Percentiles rank a stretch among this genome's conserved stretches.
Conservation (phyloP, 2,797 vertebrate species). For the Hydrophis major region DNA sequence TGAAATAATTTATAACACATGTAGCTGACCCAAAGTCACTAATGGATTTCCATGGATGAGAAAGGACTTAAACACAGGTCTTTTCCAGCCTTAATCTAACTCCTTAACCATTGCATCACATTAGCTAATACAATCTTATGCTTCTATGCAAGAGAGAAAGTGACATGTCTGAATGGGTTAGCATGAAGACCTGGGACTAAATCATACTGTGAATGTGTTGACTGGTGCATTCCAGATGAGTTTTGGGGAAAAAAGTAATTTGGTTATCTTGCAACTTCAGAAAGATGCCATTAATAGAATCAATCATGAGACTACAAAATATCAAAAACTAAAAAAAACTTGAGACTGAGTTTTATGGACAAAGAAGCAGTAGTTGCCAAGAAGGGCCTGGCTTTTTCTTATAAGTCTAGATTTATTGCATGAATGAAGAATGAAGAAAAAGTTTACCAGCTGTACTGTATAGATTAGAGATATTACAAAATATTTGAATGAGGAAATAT, state of each 20-base stretch:
- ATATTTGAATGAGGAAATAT: background rate
- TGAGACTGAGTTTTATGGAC: background rate
- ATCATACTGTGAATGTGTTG: background rate
- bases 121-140: background rate
- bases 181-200: background rate
- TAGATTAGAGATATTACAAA: background rate
- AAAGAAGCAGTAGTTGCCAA: background rate
- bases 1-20: background rate
- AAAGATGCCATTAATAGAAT: background rate
- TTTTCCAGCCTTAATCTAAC: background rate
- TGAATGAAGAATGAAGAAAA: background rate
- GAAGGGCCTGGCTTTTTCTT: background rate
- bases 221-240: background rate
- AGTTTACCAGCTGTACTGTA: background rate
- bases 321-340: background rate
- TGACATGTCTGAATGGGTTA: background rate
- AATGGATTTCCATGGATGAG: background rate
- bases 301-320: background rate
- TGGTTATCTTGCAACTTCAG: background rate
- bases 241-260: background rate
- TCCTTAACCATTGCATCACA: background rate
- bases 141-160: background rate
- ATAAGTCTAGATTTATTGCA: background rate
- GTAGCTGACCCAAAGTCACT: background rate
- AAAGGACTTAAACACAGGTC: background rate